Evolutionary conservation across 2,113 vertebrate species (phyloP).

Genomic region (Brachyistius frenatus): DNA sequence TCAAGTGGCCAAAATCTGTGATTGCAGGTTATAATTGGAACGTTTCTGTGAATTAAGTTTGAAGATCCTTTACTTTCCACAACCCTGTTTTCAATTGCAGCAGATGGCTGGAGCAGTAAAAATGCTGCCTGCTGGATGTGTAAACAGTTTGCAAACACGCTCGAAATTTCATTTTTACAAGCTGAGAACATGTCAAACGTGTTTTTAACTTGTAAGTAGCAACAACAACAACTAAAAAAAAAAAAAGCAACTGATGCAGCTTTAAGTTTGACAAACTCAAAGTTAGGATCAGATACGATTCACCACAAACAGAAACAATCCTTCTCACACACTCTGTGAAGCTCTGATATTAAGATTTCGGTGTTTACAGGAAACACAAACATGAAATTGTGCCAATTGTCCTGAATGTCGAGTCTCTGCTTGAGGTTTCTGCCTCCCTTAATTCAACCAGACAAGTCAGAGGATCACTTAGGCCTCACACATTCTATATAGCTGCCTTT

Average conservation of each 20-base stretch:
- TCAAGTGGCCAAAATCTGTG: not conserved
- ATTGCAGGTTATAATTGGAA: not conserved
- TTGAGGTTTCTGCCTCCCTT: not conserved
- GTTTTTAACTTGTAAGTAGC: not conserved
- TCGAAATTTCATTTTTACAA: not conserved
- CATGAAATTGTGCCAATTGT: not conserved
- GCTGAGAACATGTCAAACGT: not conserved
- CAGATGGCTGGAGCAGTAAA: too few species aligned
- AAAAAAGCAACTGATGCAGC: not conserved
- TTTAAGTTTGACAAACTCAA: not conserved
- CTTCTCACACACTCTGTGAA: not conserved
- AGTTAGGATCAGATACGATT: not conserved
- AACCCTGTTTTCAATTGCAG: too few species aligned
- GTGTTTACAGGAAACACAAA: not conserved
- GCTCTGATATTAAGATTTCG: not conserved
- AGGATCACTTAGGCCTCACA: not conserved
- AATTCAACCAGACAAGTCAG: not conserved
- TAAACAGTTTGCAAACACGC: too few species aligned
- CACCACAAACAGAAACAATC: not conserved
- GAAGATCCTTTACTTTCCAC: too few species aligned
- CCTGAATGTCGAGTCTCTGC: not conserved
- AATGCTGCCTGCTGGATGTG: too few species aligned
- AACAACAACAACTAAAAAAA: too few species aligned
- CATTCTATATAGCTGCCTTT: constrained; percentile 7
- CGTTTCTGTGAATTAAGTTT: too few species aligned